Base-by-base conservation (phyloP, 2,113 vertebrate species). In the Vulpes lagopus region DNA sequence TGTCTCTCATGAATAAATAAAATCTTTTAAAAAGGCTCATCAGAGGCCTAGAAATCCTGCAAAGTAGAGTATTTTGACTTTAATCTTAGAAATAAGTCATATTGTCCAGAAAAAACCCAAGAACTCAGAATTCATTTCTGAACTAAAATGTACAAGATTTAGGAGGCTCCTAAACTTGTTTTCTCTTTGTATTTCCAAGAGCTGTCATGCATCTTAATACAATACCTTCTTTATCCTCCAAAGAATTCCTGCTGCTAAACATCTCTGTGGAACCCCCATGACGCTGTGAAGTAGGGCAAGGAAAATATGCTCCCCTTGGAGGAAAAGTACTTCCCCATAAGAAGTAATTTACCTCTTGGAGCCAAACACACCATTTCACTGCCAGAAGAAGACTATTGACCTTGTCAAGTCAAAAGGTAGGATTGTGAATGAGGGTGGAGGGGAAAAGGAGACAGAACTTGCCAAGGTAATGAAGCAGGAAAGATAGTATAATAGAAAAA, bases 181-280 rank as follows among this genome's bases (percentile, higher is more conserved):
- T 96, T 74, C 35, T 25, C 32, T 94, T 96, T 97, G 71, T 96
- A 94, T 91, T 96, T 95, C 59, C 57, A 94, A 93, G 64, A 94
- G 35, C 59, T 91, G 71, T 65, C 76, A 55, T 91, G 65, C 65
- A 82, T 96, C 96, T 91, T 81, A 97, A 91, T 89, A 95, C 83
- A 97, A 97, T 89, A 59, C 71, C 82, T 96, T 85, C 59, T 95
- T 95, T 92, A 94, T 97, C 25, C 78, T 57, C 78, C 53, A 95
- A 81, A 65, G 89, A 85, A 89, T 95, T 91, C 82, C 86, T 81
- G 76, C 59, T 87, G 89, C 51, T 93, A 93, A 96, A 95, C 81
- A 96, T 91, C 78, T 96, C 88, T 84, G 25, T 97, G 64, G 64
- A 71, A 93, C 55, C 25, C 80, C 78, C 25, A 91, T 1, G 11